Evolutionary conservation across 2,113 vertebrate species (phyloP).

Genomic region (Dascyllus trimaculatus): DNA sequence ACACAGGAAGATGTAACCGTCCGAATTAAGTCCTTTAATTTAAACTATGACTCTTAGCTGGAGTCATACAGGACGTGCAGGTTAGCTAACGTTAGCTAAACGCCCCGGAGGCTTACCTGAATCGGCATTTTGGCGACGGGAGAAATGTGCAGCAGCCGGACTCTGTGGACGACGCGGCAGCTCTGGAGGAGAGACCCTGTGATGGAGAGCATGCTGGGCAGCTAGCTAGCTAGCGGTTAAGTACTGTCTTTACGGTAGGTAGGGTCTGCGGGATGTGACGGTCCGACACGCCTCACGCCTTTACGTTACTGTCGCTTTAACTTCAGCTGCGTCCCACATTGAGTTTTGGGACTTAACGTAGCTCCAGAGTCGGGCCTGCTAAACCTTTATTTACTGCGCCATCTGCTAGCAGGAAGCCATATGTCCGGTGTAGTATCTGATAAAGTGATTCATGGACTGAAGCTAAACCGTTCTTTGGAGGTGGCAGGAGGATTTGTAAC

Average conservation of each 20-base stretch:
- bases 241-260: too few species aligned
- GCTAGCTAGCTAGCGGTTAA: neutral
- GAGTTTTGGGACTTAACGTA: conserved; percentile 3
- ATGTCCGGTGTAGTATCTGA: neutral
- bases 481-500: neutral
- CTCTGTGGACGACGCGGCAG: conserved; percentile 14
- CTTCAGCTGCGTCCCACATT: neutral
- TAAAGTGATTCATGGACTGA: neutral
- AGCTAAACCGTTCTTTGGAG: neutral
- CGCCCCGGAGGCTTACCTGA: conserved; percentile 66
- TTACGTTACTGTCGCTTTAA: neutral
- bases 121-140: conserved; percentile 77
- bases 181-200: conserved; percentile 24
- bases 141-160: conserved; percentile 63
- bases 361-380: conserved; percentile 24
- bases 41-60: neutral
- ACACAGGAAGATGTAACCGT: accelerated
- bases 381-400: conserved; percentile 57
- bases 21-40: neutral
- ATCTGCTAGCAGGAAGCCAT: conserved; percentile 46
- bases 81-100: neutral
- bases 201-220: conserved; percentile 51
- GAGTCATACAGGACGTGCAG: neutral
- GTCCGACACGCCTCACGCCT: neutral
- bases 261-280: too few species aligned